Percentiles rank a stretch among this genome's conserved stretches.
phyloP scores from a whole-genome alignment of 1,140 invertebrate species.

The Cepaea nemoralis region DNA sequence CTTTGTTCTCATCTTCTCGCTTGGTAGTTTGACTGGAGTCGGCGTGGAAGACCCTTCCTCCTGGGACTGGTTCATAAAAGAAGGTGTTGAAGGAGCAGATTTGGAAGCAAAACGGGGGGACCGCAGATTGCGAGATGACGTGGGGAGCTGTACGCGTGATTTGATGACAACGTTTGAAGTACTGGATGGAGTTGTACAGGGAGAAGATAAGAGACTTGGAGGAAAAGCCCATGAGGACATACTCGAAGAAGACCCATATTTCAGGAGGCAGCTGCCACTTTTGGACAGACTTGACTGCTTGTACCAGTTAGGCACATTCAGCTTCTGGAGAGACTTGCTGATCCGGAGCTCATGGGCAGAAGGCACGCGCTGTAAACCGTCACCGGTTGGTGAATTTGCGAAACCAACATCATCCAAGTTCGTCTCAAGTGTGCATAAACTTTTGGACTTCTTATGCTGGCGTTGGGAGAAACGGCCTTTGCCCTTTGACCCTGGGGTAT shows the following conservation, averaged over 20 bases:
- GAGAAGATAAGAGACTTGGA: slow-evolving; percentile 60
- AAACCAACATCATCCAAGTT: slow-evolving; percentile 61
- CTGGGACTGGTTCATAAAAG: slow-evolving; percentile 24
- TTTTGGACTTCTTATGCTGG: slow-evolving; percentile 66
- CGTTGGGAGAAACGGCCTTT: slow-evolving; percentile 60
- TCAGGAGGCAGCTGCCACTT: slow-evolving; percentile 58
- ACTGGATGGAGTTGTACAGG: slow-evolving; percentile 56
- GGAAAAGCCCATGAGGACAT: slow-evolving; percentile 55
- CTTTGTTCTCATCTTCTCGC: slow-evolving; percentile 60
- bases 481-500: slow-evolving; percentile 26
- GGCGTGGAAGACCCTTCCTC: slow-evolving; percentile 48
- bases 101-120: slow-evolving; percentile 47
- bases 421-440: slow-evolving; percentile 65
- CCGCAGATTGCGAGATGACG: slow-evolving; percentile 50
- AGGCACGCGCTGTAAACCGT: slow-evolving; percentile 77
- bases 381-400: slow-evolving; percentile 38
- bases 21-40: slow-evolving; percentile 54
- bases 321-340: slow-evolving; percentile 89
- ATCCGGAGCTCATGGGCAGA: slow-evolving; percentile 90
- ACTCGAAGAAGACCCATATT: slow-evolving; percentile 60
- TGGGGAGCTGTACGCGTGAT: slow-evolving; percentile 59
- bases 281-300: slow-evolving; percentile 79
- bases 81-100: slow-evolving; percentile 22
- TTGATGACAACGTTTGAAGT: slow-evolving; percentile 61
- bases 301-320: slow-evolving; percentile 96